Evolutionary conservation across 2,888 invertebrate species (phyloP).

Genomic region (Nomada flava): DNA sequence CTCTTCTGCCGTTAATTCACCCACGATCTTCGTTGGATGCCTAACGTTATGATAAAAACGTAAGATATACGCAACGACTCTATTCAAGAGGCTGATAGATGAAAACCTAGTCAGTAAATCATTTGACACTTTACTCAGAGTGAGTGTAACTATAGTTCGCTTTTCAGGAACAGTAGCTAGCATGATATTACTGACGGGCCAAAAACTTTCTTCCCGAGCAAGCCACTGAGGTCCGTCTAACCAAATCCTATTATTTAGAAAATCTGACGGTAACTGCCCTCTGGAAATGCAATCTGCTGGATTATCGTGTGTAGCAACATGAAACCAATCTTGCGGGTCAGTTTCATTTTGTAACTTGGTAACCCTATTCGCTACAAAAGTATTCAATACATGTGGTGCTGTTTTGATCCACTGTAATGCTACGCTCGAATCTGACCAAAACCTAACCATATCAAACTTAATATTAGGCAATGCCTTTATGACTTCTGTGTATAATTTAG

Average conservation of each 20-base stretch:
- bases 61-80: slow-evolving; percentile 12
- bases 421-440: slow-evolving; percentile 13
- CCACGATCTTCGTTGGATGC: background rate
- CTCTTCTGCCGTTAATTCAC: background rate
- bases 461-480: background rate
- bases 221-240: background rate
- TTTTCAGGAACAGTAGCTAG: background rate
- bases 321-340: background rate
- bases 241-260: background rate
- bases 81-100: background rate
- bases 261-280: background rate
- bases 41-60: background rate
- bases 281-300: slow-evolving; percentile 4
- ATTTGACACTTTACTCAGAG: background rate
- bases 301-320: background rate
- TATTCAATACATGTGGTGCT: background rate
- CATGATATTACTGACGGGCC: background rate
- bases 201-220: background rate
- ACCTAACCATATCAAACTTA: background rate
- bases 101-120: background rate
- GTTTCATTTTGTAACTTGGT: background rate
- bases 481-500: background rate
- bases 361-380: slow-evolving; percentile 4
- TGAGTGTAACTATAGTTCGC: background rate
- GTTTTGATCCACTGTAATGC: background rate